Evolutionary conservation across 1,140 invertebrate genomes (phyloP).

Genomic region (Aphaenogaster floridana): DNA sequence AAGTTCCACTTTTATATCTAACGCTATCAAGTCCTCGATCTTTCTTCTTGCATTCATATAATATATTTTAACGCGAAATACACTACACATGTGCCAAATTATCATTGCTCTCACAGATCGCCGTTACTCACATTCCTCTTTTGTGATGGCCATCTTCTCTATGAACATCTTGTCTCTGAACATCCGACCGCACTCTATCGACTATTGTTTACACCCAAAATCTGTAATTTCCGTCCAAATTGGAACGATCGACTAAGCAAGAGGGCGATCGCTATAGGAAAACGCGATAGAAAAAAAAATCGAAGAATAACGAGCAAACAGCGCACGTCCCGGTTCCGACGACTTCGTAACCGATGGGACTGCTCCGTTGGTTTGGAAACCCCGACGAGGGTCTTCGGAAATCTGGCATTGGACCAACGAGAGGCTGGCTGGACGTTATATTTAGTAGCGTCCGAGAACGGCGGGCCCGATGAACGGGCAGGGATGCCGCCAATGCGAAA

Average conservation of each 20-base stretch:
- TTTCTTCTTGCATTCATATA: background rate
- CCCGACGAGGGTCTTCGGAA: slow-evolving; percentile 67
- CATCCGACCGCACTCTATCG: background rate
- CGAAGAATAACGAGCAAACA: slow-evolving; percentile 40
- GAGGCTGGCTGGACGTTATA: slow-evolving; percentile 85
- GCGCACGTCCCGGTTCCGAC: slow-evolving; percentile 19
- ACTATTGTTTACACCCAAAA: slow-evolving; percentile 16
- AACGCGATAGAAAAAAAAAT: slow-evolving; percentile 5
- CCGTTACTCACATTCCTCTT: slow-evolving; percentile 82
- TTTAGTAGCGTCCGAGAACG: slow-evolving; percentile 82
- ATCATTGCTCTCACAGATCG: background rate
- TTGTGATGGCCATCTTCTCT: slow-evolving; percentile 79
- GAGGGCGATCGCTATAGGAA: background rate
- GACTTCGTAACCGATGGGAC: slow-evolving; percentile 54
- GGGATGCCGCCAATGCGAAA: slow-evolving; percentile 45
- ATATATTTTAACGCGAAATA: background rate
- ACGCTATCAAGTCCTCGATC: background rate
- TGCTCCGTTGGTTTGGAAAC: slow-evolving; percentile 53
- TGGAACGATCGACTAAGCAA: background rate
- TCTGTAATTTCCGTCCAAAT: background rate
- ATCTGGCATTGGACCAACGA: slow-evolving; percentile 83
- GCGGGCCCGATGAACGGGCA: slow-evolving; percentile 43
- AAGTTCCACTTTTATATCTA: background rate
- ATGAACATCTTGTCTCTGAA: slow-evolving; percentile 13
- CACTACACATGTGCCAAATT: slow-evolving; percentile 10